Conservation (phyloP, 2,797 vertebrate genomes). For the Sebastes minor region DNA sequence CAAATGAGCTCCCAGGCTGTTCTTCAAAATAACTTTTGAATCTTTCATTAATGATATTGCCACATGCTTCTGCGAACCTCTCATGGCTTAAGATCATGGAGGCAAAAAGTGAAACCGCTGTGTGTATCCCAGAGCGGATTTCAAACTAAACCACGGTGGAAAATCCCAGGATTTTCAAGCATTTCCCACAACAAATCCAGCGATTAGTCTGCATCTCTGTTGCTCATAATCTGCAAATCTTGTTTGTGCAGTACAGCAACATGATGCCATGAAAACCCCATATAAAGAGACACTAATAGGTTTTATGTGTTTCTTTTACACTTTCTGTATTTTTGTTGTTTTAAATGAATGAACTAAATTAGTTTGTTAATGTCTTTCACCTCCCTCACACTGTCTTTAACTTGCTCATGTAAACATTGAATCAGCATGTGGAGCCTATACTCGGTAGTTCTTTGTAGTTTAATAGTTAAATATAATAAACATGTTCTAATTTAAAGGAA, state of each 20-base stretch:
- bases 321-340: neutral
- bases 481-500: too few relatives aligned
- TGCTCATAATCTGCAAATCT: slow-evolving; percentile 76
- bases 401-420: neutral
- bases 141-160: slow-evolving; percentile 53
- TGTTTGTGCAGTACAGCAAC: slow-evolving; percentile 63
- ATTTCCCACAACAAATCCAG: slow-evolving; percentile 76
- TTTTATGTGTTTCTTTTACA: neutral
- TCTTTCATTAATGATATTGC: neutral
- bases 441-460: fast-evolving
- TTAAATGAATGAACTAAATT: neutral
- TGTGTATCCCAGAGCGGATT: slow-evolving; percentile 55
- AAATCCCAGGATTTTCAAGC: slow-evolving; percentile 72
- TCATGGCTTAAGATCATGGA: neutral
- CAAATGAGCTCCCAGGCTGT: neutral
- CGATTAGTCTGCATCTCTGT: slow-evolving; percentile 68
- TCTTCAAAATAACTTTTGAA: neutral
- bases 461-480: too few relatives aligned
- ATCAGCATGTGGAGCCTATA: neutral
- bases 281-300: neutral
- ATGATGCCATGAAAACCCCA: slow-evolving; percentile 49
- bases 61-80: neutral
- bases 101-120: slow-evolving; percentile 12
- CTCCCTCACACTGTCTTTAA: neutral
- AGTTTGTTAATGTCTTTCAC: neutral